Percentiles rank a stretch among this genome's conserved stretches.
phyloP scores from a whole-genome alignment of 1,140 invertebrate species.

The Chionoecetes opilio region DNA sequence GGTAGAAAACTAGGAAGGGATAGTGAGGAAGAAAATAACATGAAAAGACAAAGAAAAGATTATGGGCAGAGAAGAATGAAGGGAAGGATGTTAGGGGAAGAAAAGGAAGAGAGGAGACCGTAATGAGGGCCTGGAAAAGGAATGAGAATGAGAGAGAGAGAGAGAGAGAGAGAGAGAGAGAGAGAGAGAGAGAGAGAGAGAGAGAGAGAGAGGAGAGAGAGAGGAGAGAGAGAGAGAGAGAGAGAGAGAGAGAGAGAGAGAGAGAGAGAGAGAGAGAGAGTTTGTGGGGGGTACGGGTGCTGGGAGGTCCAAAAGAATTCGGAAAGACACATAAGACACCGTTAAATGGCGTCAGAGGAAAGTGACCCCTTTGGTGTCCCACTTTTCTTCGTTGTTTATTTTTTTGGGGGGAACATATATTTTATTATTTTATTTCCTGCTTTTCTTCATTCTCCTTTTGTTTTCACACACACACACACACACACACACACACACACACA shows the following conservation, averaged over 20 bases:
- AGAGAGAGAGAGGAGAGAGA: background rate
- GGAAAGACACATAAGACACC: background rate
- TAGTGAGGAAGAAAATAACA: background rate
- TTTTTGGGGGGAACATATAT: too few species aligned
- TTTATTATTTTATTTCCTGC: too few species aligned
- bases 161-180: slow-evolving; percentile 9
- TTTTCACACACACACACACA: too few species aligned
- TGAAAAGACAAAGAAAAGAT: background rate
- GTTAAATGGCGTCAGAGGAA: background rate
- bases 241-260: too few species aligned
- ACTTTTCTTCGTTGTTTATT: background rate
- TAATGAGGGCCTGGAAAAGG: background rate
- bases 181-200: background rate
- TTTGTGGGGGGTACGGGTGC: too few species aligned
- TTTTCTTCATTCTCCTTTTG: too few species aligned
- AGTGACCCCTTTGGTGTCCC: background rate
- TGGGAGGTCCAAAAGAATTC: background rate
- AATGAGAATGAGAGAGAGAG: background rate
- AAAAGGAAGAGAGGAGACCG: background rate
- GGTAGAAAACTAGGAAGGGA: background rate
- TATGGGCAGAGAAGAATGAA: background rate
- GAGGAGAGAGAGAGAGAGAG: too few species aligned
- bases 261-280: too few species aligned
- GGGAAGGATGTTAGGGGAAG: background rate
- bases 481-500: too few species aligned